Conservation (phyloP, 2,113 vertebrate species). For the Forbesichthys papilliferus region DNA sequence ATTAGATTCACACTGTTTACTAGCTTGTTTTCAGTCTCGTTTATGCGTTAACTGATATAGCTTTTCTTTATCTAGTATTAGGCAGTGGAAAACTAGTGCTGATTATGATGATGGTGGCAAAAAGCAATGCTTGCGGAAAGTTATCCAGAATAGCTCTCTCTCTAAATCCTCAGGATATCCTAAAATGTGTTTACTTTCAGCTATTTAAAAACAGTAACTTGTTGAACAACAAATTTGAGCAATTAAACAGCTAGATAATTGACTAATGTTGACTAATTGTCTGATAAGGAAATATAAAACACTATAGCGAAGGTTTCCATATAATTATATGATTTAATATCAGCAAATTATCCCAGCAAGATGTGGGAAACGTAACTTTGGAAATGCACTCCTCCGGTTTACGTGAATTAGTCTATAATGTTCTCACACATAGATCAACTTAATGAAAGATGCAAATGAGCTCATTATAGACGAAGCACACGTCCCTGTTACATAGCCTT, state of each 20-base stretch:
- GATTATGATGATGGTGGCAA: slow-evolving; percentile 55
- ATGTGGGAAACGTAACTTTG: slow-evolving; percentile 60
- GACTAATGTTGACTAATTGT: too few species aligned
- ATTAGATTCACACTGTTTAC: slow-evolving; percentile 78
- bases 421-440: slow-evolving; percentile 73
- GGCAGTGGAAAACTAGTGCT: slow-evolving; percentile 20
- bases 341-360: slow-evolving; percentile 42
- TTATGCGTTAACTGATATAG: slow-evolving; percentile 65
- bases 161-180: too few species aligned
- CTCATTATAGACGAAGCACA: slow-evolving; percentile 73
- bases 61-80: slow-evolving; percentile 52
- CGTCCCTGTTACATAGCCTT: slow-evolving; percentile 57
- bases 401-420: slow-evolving; percentile 66
- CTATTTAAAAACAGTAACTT: too few species aligned
- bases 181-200: too few species aligned
- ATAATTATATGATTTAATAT: slow-evolving; percentile 46
- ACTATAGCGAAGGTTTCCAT: slow-evolving; percentile 17
- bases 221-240: too few species aligned
- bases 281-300: slow-evolving; percentile 34
- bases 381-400: slow-evolving; percentile 55
- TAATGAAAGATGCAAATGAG: slow-evolving; percentile 82
- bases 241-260: too few species aligned
- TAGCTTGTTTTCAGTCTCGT: slow-evolving; percentile 66
- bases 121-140: neutral
- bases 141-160: neutral